Base-by-base conservation (phyloP, 2,888 invertebrate species). In the Artemia sinica region DNA sequence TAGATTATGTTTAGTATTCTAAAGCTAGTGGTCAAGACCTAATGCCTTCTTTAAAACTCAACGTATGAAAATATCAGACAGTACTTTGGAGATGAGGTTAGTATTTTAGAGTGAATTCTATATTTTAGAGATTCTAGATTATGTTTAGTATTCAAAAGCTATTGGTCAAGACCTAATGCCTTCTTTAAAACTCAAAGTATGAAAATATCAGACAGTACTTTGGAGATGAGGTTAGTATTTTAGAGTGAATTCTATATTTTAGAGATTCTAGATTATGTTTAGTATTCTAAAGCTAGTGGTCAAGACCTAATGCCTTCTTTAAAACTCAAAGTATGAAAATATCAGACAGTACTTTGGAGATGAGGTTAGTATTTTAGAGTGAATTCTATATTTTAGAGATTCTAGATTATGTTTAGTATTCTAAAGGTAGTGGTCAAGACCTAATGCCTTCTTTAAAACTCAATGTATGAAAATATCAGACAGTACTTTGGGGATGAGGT, bases 21-120 rank as follows among this genome's bases (percentile, higher is more conserved):
- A n/a, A n/a, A n/a, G n/a, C n/a, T n/a, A 91, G 77, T 97, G 97
- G 97, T 94, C 94, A 0, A 83, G 88, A 71, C 91, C 92, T 0
- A 81, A 83, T 10, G 87, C 87, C 75, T 94, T 91, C 88, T 92
- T 86, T 79, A 94, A 93, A 76, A 87, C 87, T 71, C 96, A 97
- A 76, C 96, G 0, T 79, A 96, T 0, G 91, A 91, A 82, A 79
- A 94, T 50, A 84, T 96, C 5, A 80, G 90, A 65, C 84, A 88
- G 73, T 93, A 93, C 77, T 93, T 92, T 75, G 93, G 93, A 0
- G 92, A 92, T 75, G 92, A 93, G 78, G 91, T 93, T 48, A 91
- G 86, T 0, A 78, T 93, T 28, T 4, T 28, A 28, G 28, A 28
- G 28, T 4, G 4, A 28, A 28, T 28, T 28, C 28, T 4, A 2